Evolutionary conservation across 2,113 vertebrate species (phyloP).

Genomic region (Hydropotes inermis): DNA sequence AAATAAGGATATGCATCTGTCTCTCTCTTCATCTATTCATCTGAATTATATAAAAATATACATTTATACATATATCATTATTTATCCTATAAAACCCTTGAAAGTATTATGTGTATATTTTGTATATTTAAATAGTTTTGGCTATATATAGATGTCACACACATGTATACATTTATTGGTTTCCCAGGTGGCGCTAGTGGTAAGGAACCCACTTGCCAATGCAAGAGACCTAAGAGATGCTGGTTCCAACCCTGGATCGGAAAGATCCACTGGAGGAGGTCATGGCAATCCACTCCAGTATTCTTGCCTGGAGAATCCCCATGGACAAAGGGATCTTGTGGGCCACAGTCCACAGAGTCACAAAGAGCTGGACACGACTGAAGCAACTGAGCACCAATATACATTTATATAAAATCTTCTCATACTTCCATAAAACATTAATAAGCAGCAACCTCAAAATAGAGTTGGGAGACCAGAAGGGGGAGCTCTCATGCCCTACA

Average conservation of each 20-base stretch:
- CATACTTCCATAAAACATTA: neutral
- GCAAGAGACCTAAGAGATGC: neutral
- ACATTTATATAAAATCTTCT: neutral
- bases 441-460: neutral
- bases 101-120: neutral
- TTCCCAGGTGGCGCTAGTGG: neutral
- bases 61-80: neutral
- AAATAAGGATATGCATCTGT: neutral
- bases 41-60: neutral
- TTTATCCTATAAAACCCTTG: neutral
- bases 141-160: neutral
- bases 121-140: neutral
- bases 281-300: neutral
- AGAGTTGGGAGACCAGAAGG: neutral
- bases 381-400: neutral
- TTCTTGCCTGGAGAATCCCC: neutral
- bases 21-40: neutral
- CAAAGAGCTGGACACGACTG: neutral
- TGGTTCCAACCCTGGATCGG: rapidly evolving
- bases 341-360: neutral
- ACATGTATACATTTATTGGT: neutral
- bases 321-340: neutral
- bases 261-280: neutral
- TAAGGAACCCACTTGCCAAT: neutral
- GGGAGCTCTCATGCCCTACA: neutral